Base-by-base conservation (phyloP, 1,140 invertebrate genomes). In the Diachasma alloeum region DNA sequence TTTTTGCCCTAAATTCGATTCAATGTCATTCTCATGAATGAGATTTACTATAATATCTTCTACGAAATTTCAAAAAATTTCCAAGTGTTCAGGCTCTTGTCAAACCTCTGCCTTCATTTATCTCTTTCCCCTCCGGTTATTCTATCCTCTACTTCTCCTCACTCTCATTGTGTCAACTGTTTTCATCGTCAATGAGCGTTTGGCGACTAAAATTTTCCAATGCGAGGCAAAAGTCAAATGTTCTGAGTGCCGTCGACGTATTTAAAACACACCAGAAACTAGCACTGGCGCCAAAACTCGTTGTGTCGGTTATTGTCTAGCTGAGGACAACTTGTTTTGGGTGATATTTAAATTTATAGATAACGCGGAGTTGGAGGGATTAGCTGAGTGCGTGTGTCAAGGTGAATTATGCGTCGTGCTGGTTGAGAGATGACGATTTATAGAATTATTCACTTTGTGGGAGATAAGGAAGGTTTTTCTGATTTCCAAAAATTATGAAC, bases 31-130 rank as follows among this genome's bases (percentile, higher is more conserved):
- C n/a, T n/a, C n/a, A n/a, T n/a, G n/a, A n/a, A n/a, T n/a, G n/a
- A n/a, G n/a, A n/a, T n/a, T n/a, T n/a, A n/a, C n/a, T n/a, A n/a
- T n/a, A n/a, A n/a, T n/a, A n/a, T n/a, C n/a, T n/a, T n/a, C n/a
- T n/a, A n/a, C n/a, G n/a, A n/a, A n/a, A n/a, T n/a, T n/a, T n/a
- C n/a, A n/a, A n/a, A n/a, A n/a, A n/a, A n/a, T n/a, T n/a, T n/a
- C n/a, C n/a, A n/a, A n/a, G n/a, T n/a, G n/a, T 63, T 59, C 71
- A 74, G 68, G 76, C 44, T 74, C 44, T 56, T 72, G 68, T 53
- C 67, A 63, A 53, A 56, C 42, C 36, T 53, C 15, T 39, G 17
- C 13, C 17, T 10, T 68, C 15, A 26, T 75, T 46, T 75, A 3
- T 56, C n/a, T 6, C n/a, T 56, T 19, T 56, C 31, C 31, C 31